phyloP scores from a whole-genome alignment of 2,888 invertebrate genomes.

The Dysmachus trigonus region DNA sequence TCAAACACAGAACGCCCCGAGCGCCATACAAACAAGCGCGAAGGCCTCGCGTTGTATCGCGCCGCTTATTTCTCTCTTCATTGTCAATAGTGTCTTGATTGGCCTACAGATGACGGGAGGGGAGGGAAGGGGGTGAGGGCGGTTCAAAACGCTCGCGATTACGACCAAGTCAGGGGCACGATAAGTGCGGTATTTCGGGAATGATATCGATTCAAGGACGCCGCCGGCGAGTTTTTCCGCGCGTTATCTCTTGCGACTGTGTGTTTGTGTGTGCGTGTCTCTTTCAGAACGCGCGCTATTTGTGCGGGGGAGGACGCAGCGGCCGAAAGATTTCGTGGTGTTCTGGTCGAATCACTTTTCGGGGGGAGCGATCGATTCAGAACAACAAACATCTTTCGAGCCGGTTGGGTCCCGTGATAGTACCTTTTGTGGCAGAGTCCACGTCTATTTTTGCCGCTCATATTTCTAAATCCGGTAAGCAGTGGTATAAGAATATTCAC shows the following conservation, averaged over 20 bases:
- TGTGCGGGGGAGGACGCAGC: background rate
- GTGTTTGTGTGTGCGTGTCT: background rate
- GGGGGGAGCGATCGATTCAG: background rate
- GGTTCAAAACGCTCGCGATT: background rate
- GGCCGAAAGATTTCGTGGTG: background rate
- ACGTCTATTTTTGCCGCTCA: background rate
- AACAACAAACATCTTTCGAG: background rate
- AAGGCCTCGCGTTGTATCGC: background rate
- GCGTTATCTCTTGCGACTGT: background rate
- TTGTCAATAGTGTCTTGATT: background rate
- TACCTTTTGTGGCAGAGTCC: background rate
- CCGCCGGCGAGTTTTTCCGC: background rate
- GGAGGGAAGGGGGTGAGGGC: background rate
- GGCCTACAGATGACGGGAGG: background rate
- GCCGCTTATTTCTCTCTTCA: background rate
- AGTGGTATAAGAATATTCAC: background rate
- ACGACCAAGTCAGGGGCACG: slow-evolving; percentile 7
- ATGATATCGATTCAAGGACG: slow-evolving; percentile 33
- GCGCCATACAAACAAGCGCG: background rate
- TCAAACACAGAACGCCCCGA: background rate
- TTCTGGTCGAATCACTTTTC: background rate
- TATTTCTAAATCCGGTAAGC: background rate
- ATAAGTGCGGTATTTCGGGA: slow-evolving; percentile 25
- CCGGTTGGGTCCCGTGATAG: background rate
- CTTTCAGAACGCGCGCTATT: background rate